Percentiles rank a stretch among this genome's conserved stretches.
phyloP scores from a whole-genome alignment of 2,113 vertebrate species.

The Siphamia tubifer region DNA sequence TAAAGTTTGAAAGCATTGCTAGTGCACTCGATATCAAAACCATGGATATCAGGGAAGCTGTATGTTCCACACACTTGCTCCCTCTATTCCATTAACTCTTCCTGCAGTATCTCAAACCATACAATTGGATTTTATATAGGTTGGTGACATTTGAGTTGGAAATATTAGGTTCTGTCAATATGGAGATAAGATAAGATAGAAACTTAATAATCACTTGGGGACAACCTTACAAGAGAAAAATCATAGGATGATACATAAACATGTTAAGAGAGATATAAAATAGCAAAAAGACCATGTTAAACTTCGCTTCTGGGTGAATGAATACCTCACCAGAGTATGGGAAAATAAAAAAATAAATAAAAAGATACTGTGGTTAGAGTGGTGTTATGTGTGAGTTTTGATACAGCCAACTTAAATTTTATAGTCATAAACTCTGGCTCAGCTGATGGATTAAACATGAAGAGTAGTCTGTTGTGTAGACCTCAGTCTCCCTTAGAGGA shows the following conservation, averaged over 20 bases:
- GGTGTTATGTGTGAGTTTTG: too few species aligned
- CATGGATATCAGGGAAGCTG: constrained; percentile 36
- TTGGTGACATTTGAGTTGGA: constrained; percentile 41
- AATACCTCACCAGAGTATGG: neutral
- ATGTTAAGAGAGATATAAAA: constrained; percentile 11
- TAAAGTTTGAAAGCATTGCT: constrained; percentile 60
- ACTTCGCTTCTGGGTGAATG: neutral
- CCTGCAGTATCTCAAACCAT: constrained; percentile 13
- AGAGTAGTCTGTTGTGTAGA: neutral
- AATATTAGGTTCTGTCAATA: constrained; percentile 39
- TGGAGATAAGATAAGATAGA: constrained; percentile 29
- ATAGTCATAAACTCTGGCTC: too few species aligned
- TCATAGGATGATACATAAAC: constrained; percentile 10
- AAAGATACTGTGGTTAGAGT: too few species aligned
- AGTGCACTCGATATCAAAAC: constrained; percentile 57
- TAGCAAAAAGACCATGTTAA: neutral
- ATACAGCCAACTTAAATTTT: too few species aligned
- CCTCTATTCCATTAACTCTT: constrained; percentile 43
- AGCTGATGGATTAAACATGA: constrained; percentile 4
- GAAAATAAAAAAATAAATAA: too few species aligned
- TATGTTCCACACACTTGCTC: constrained; percentile 46
- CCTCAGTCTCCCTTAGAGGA: neutral
- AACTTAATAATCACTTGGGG: constrained; percentile 24
- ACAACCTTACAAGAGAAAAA: constrained; percentile 1
- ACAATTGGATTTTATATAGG: constrained; percentile 31